Base-by-base conservation (phyloP, 23 tunicate genomes). In the Ascidia mentula region DNA sequence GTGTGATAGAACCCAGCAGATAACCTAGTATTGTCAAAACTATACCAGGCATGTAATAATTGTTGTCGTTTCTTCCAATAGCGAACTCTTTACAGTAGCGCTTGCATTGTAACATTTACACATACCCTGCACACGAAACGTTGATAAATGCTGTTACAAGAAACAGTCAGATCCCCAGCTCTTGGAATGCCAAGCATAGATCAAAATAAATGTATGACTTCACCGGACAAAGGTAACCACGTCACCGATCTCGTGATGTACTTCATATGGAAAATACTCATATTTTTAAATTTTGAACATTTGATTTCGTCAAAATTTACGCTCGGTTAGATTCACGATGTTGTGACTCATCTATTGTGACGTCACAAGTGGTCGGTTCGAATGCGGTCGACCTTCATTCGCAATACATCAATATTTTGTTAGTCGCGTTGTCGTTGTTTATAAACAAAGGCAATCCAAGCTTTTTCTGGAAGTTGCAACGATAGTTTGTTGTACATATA, bases 151-250 rank as follows among this genome's bases (percentile, higher is more conserved):
- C 65, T 53, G 65, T 53, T 53, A 28, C 65, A 53, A 53, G 65
- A 53, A 9, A 9, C 65, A 53, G 13, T 9, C 24, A 5, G 1
- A 3, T 28, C 13, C 65, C 65, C 65, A 28, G 4, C 65, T 28
- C 24, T 53, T 9, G 65, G 65, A 53, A 53, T 53, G 65, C 65
- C 65, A 53, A 9, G 28, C 65, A 53, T 53, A 26, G 65, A 53
- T 53, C 65, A 53, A 53, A 53, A 26, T 53, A 53, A 53, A 28
- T 53, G 28, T 9, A 3, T 53, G 65, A 53, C 65, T 26, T 53
- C 65, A 53, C 65, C 65, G 13, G 65, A 5, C 65, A 53, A 53
- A 53, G 65, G 65, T 53, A 53, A 53, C 22, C 65, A 53, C 65
- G 65, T 53, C 65, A 53, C 24, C 7, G 7, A 3, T 3, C 65